phyloP scores from a whole-genome alignment of 2,113 vertebrate genomes.

The Trematocara marginatum region DNA sequence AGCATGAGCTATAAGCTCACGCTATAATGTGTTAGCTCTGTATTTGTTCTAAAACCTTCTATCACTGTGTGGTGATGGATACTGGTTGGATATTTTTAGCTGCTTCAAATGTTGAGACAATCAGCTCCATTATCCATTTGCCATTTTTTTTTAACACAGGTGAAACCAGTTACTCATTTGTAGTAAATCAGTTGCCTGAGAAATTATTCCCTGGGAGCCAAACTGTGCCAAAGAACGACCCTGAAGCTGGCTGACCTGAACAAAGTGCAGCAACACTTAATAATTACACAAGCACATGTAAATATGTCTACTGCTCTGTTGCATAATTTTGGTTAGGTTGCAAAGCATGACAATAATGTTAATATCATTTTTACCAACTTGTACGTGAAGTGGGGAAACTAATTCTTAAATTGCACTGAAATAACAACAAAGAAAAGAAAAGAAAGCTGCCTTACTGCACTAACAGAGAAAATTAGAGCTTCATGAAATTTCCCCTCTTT shows the following conservation, averaged over 20 bases:
- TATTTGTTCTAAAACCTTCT: not conserved
- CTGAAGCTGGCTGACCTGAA: not conserved
- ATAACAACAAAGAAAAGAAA: not conserved
- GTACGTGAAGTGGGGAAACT: not conserved
- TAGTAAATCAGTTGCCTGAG: not conserved
- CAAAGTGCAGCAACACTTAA: not conserved
- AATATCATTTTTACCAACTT: not conserved
- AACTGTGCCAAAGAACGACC: not conserved
- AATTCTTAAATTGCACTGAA: not conserved
- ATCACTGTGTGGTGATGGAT: not conserved
- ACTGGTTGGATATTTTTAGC: not conserved
- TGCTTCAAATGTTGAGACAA: not conserved
- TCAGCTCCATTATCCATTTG: not conserved
- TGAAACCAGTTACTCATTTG: not conserved
- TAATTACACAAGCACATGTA: not conserved
- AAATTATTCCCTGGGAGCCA: not conserved
- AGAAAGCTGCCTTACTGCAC: not conserved
- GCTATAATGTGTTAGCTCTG: not conserved
- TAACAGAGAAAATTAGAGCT: not conserved
- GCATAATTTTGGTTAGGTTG: not conserved
- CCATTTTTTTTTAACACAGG: not conserved
- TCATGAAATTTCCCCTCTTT: not conserved
- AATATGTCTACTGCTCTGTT: not conserved
- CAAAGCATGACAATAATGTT: not conserved
- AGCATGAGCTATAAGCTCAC: too few species aligned